Base-by-base conservation (phyloP, 2,888 invertebrate species). In the Aporophyla nigra region DNA sequence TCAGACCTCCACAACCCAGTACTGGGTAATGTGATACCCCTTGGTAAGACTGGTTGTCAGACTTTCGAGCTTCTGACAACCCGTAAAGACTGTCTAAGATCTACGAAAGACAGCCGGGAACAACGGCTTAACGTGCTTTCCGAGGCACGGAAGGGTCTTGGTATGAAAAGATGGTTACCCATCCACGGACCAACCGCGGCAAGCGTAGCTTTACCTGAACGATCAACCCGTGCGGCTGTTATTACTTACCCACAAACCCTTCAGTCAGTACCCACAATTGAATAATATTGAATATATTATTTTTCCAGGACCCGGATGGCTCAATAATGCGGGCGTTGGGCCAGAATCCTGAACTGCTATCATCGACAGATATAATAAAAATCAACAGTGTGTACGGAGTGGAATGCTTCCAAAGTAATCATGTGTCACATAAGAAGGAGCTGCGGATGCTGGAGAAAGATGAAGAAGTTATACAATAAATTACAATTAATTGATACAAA, bases 371-470 rank as follows among this genome's bases (percentile, higher is more conserved):
- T 67, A 67, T 67, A 0, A 40, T 67, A 19, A 67, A 54, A 67
- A 67, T 67, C 53, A 67, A 67, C 12, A 67, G 67, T 54, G 54
- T 67, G 0, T 67, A 67, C 4, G 67, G 67, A 40, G 12, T 67
- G 6, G 67, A 67, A 40, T 67, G 67, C 33, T 54, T 67, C 4
- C 10, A 53, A n/a, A 67, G 10, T 53, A 12, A 53, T 19, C n/a
- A 2, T 6, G 10, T 24, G 24, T 24, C 67, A n/a, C 3, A 19
- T 0, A 54, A 54, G 3, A 51, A 33, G 16, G 0, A 0, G 10
- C 4, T 19, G 5, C 54, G 67, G 10, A 53, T 40, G 53, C 2
- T 6, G 10, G 6, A 33, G 0, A 16, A 53, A 10, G 16, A n/a
- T 2, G 19, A 40, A 2, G n/a, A 12, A 6, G 2, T 53, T 53